A percentile compares a stretch with the other conserved stretches of the same genome.
Evolutionary conservation across 2,888 invertebrate species (phyloP).

Genomic region (Drosophila subsilvestris): DNA sequence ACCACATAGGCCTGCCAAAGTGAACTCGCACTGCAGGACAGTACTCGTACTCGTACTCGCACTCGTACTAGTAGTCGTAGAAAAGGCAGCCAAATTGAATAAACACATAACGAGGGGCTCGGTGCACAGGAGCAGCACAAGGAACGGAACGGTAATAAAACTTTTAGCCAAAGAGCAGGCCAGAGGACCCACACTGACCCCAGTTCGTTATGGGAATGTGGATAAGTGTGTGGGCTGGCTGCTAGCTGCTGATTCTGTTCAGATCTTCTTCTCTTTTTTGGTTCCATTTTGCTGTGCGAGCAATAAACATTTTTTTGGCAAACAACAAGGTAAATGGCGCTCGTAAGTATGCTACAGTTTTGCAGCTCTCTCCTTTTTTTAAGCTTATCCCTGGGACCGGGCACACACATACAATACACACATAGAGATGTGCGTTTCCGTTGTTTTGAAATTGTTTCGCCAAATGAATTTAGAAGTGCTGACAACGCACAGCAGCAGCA

Average conservation of each 20-base stretch:
- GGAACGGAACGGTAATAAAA: slow-evolving; percentile 73
- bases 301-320: slow-evolving; percentile 67
- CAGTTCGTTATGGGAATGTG: slow-evolving; percentile 62
- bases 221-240: slow-evolving; percentile 15
- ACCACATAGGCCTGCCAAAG: slow-evolving; percentile 29
- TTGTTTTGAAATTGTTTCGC: slow-evolving; percentile 62
- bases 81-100: slow-evolving; percentile 66
- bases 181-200: slow-evolving; percentile 56
- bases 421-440: slow-evolving; percentile 21
- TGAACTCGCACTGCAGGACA: slow-evolving; percentile 24
- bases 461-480: slow-evolving; percentile 79
- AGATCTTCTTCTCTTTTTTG: slow-evolving; percentile 16
- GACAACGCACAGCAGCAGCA: slow-evolving; percentile 53
- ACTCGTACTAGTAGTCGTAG: slow-evolving; percentile 5
- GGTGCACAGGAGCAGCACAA: slow-evolving; percentile 49
- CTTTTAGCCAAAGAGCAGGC: slow-evolving; percentile 62
- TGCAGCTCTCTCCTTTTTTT: slow-evolving; percentile 22
- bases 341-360: slow-evolving; percentile 74
- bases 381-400: slow-evolving; percentile 1
- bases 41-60: not conserved
- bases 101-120: slow-evolving; percentile 76
- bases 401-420: not conserved
- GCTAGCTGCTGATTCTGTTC: slow-evolving; percentile 14
- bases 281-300: slow-evolving; percentile 43
- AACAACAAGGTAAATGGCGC: slow-evolving; percentile 65